A percentile compares a stretch with the other conserved stretches of the same genome.
Evolutionary conservation across 2,113 vertebrate species (phyloP).

Genomic region (western clawed frog (Xenopus tropicalis)): UCB_Xtro_10.0 CM004444.2:18879501-18880000

Average conservation of each 20-base stretch:
- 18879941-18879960: background rate
- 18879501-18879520: too few species aligned
- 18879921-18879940: background rate
- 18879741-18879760: background rate
- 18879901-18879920: slow-evolving; percentile 37
- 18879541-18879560: too few species aligned
- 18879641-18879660: too few species aligned
- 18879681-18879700: too few species aligned
- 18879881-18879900: background rate
- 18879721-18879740: background rate
- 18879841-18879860: background rate
- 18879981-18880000: slow-evolving; percentile 15
- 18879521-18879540: too few species aligned
- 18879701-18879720: background rate
- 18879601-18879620: too few species aligned
- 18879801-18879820: background rate
- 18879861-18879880: background rate
- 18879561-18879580: too few species aligned
- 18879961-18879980: background rate
- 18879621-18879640: too few species aligned
- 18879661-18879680: too few species aligned
- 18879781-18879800: background rate
- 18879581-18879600: too few species aligned
- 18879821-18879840: slow-evolving; percentile 17
- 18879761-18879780: background rate